Percentiles rank a stretch among this genome's conserved stretches.
These are phyloP conservation scores for Agapornis canus DNA, from an alignment of 2,797 vertebrate species.

Conservation along the genomic window DNA sequence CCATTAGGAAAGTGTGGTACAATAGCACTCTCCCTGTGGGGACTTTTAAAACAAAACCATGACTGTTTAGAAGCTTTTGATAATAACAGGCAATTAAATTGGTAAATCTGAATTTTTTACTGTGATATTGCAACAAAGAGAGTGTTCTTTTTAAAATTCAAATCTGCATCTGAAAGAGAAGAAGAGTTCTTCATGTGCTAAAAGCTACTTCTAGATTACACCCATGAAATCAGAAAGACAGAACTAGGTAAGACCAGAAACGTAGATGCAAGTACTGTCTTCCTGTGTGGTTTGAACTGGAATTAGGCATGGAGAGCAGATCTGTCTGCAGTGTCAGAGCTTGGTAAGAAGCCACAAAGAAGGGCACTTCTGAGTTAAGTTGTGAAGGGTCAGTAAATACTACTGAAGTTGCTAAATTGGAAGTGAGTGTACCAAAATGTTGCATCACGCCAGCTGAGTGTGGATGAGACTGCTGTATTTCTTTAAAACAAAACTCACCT, in stretches of 20 bases:
- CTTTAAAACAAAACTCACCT: not conserved
- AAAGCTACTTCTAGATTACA: conserved; percentile 11
- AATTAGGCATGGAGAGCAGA: not conserved
- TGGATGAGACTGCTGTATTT: not conserved
- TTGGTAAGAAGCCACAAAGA: not conserved
- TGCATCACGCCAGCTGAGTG: not conserved
- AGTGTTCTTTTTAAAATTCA: conserved; percentile 21
- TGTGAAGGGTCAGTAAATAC: not conserved
- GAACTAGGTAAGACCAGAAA: not conserved
- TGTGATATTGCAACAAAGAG: not conserved
- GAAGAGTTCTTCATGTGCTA: not conserved
- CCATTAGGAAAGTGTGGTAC: not conserved
- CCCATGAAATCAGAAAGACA: conserved; percentile 47
- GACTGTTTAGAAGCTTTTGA: conserved; percentile 30
- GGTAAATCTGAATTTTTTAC: conserved; percentile 41
- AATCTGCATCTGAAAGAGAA: not conserved
- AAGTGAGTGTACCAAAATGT: not conserved
- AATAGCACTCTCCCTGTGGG: not conserved
- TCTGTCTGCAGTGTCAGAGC: not conserved
- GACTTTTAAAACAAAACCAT: not conserved
- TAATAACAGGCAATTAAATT: conserved; percentile 38
- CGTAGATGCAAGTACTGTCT: not conserved
- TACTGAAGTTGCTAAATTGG: not conserved
- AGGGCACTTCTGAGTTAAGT: rapidly evolving
- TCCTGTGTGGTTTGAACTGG: not conserved